Percentiles rank a stretch among this genome's conserved stretches.
Conservation (phyloP, 2,888 invertebrate species). For the Chaetoderma sp. region DNA sequence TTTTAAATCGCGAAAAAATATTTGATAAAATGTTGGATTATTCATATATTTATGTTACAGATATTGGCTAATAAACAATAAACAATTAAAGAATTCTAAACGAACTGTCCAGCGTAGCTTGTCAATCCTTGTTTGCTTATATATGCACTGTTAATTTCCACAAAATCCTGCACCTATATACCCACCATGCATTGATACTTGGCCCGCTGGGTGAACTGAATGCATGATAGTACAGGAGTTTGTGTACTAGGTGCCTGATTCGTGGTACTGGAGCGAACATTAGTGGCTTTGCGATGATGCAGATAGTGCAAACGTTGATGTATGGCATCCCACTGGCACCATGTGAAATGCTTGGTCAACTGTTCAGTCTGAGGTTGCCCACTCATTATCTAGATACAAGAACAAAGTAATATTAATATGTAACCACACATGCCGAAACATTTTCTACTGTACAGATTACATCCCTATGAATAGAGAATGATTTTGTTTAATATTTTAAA, state of each 20-base stretch:
- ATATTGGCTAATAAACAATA: too few relatives aligned
- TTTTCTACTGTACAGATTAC: too few relatives aligned
- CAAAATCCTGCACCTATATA: too few relatives aligned
- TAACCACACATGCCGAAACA: too few relatives aligned
- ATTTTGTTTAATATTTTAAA: too few relatives aligned
- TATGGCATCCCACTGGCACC: slow-evolving; percentile 61
- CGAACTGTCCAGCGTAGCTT: too few relatives aligned
- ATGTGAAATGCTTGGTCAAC: slow-evolving; percentile 56
- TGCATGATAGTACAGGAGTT: slow-evolving; percentile 42
- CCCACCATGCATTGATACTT: slow-evolving; percentile 56
- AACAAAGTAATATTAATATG: background rate
- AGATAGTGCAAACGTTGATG: slow-evolving; percentile 58
- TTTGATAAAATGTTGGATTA: too few relatives aligned
- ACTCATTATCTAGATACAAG: slow-evolving; percentile 52
- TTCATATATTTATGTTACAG: too few relatives aligned
- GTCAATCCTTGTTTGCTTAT: too few relatives aligned
- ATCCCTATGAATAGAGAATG: too few relatives aligned
- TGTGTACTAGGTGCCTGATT: slow-evolving; percentile 6
- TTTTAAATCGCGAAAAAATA: too few relatives aligned
- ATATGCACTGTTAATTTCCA: too few relatives aligned
- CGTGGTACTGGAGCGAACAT: slow-evolving; percentile 15
- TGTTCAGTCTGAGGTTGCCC: slow-evolving; percentile 61
- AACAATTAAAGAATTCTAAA: background rate
- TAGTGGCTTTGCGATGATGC: slow-evolving; percentile 39
- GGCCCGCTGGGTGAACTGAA: slow-evolving; percentile 52